phyloP scores from a whole-genome alignment of 2,888 invertebrate genomes.

The Melanchra persicariae region DNA sequence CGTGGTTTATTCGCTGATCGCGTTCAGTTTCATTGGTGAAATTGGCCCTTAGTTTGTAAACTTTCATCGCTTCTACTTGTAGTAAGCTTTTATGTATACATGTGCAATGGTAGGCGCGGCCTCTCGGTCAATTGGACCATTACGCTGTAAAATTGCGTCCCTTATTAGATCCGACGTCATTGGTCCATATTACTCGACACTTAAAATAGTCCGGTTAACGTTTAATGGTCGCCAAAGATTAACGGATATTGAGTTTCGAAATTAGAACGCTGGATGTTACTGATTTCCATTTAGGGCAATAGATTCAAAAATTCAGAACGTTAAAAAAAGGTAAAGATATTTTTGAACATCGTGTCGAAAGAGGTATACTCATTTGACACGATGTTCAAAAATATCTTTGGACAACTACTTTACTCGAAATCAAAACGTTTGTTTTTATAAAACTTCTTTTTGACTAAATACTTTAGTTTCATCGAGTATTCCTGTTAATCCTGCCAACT shows the following conservation, averaged over 20 bases:
- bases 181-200: constrained; percentile 37
- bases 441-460: not conserved
- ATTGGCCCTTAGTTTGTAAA: too few species aligned
- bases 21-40: too few species aligned
- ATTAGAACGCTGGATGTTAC: constrained; percentile 33
- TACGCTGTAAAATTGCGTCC: constrained; percentile 66
- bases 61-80: not conserved
- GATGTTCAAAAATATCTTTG: not conserved
- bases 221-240: constrained; percentile 44
- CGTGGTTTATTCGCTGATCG: too few species aligned
- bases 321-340: too few species aligned
- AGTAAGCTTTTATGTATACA: constrained; percentile 2
- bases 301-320: not conserved
- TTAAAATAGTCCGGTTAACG: constrained; percentile 51
- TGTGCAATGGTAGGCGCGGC: constrained; percentile 42
- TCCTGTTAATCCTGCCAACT: not conserved
- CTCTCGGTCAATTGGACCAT: constrained; percentile 63
- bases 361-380: too few species aligned
- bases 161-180: constrained; percentile 56
- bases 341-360: too few species aligned
- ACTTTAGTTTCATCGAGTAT: not conserved
- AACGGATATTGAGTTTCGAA: constrained; percentile 44
- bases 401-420: not conserved
- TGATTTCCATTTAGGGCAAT: constrained; percentile 16
- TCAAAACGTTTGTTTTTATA: not conserved